Base-by-base conservation (phyloP, 2,888 invertebrate species). In the Orthosia incerta region DNA sequence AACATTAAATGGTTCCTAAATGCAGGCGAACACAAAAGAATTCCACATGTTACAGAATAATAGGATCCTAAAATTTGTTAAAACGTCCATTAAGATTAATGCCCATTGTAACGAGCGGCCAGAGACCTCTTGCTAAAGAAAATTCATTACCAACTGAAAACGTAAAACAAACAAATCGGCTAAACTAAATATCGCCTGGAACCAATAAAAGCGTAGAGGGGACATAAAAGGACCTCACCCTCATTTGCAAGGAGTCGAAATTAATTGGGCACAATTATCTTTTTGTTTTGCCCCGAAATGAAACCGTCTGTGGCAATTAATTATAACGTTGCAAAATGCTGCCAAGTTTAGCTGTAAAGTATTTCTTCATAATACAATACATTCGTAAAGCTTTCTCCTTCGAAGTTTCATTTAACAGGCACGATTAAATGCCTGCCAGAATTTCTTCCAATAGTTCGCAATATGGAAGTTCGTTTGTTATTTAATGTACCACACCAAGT, bases 261-360 rank as follows among this genome's bases (percentile, higher is more conserved):
- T 95, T 95, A 95, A 96, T 96, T 95, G 94, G 91, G 84, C 88
- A 89, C 92, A 94, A 95, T 95, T 95, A 95, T 94, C 94, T 94
- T 95, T 95, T 95, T 95, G 94, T 95, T 94, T 92, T 90, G 88
- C 86, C 87, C 81, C 88, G 85, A 91, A 94, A 93, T 91, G 89
- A 92, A 94, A 94, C 90, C 89, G 91, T 91, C 90, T 89, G 87
- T 88, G 78, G 79, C 87, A 88, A 93, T 95, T 94, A 93, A 95
- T 95, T 95, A 94, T 93, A 93, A 92, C 86, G 72, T 73, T 85
- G 89, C 85, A 81, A 91, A 92, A 86, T 84, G 90, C 84, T 85
- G 87, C 89, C 87, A 91, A 93, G 88, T 93, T 92, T 86, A 86
- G 56, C 73, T 73, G 71, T 77, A 76, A 72, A 71, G 63, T 76